Evolutionary conservation across 2,888 invertebrate genomes (phyloP).

Genomic region (Parascotia fuliginaria): DNA sequence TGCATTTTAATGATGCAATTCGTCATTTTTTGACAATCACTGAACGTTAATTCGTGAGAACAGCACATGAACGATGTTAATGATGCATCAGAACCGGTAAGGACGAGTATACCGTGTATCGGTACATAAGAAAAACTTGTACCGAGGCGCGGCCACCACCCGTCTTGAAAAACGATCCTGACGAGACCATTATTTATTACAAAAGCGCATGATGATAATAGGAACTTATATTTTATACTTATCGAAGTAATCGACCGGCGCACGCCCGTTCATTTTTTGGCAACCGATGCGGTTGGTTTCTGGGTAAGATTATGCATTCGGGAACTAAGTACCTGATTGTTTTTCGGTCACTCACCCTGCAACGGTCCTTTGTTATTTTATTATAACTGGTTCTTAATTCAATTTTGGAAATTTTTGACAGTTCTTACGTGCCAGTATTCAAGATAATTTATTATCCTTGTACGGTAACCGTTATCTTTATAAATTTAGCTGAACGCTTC

Average conservation of each 20-base stretch:
- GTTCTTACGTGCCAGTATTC: conserved; percentile 23
- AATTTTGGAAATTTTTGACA: conserved; percentile 61
- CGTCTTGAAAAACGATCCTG: conserved; percentile 68
- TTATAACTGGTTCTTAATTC: conserved; percentile 62
- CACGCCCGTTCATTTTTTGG: conserved; percentile 70
- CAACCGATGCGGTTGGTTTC: conserved; percentile 74
- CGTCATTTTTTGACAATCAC: conserved; percentile 63
- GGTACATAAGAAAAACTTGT: conserved; percentile 66
- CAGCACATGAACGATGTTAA: conserved; percentile 62
- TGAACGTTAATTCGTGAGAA: conserved; percentile 58
- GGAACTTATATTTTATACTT: conserved; percentile 67
- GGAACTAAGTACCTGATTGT: conserved; percentile 81
- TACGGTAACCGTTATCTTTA: background rate
- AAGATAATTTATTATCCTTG: conserved; percentile 24
- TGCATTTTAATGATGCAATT: conserved; percentile 55
- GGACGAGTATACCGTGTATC: conserved; percentile 41
- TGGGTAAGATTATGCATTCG: conserved; percentile 79
- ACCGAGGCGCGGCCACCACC: conserved; percentile 48
- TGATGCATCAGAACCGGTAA: conserved; percentile 72
- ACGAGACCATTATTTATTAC: conserved; percentile 71
- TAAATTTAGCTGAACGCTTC: background rate
- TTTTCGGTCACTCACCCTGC: conserved; percentile 75
- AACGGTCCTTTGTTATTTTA: conserved; percentile 63
- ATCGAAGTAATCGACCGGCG: conserved; percentile 56
- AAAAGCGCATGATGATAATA: conserved; percentile 72